Conservation (phyloP, 2,113 vertebrate genomes). For the Cryptomyrus ogoouensis region DNA sequence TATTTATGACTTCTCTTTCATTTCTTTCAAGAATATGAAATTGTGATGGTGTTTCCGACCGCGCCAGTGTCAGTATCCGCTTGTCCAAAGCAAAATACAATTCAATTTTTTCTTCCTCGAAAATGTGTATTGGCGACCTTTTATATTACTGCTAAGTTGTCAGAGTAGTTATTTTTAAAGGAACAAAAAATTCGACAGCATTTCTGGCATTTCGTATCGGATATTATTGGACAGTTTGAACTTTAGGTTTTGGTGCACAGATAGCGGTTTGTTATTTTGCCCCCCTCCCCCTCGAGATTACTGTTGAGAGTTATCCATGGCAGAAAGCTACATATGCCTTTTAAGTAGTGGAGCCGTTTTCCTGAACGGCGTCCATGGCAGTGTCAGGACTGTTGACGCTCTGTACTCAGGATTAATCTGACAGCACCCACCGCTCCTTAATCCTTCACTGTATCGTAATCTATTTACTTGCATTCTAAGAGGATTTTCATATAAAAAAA, state of each 20-base stretch:
- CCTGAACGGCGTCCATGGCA: constrained; percentile 73
- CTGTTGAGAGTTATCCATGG: constrained; percentile 47
- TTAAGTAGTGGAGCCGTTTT: constrained; percentile 48
- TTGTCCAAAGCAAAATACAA: neutral
- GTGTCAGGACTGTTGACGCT: constrained; percentile 76
- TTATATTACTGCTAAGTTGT: neutral
- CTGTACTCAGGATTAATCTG: constrained; percentile 74
- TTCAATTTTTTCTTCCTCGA: neutral
- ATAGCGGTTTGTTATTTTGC: constrained; percentile 16
- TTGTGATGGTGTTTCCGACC: neutral
- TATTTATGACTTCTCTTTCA: neutral
- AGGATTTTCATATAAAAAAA: constrained; percentile 74
- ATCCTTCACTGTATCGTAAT: constrained; percentile 79
- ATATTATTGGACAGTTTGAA: constrained; percentile 6
- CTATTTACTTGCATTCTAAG: constrained; percentile 77
- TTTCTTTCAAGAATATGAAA: neutral
- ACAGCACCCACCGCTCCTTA: constrained; percentile 75
- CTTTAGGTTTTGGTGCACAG: constrained; percentile 7
- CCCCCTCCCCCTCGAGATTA: constrained; percentile 27
- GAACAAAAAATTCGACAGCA: neutral
- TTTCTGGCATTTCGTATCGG: neutral
- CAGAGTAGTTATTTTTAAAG: constrained; percentile 11
- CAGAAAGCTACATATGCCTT: constrained; percentile 34
- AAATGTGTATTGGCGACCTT: neutral
- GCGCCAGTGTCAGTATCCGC: neutral